Evolutionary conservation across 2,888 invertebrate species (phyloP), one percentile per base, ranked within the genome.

Genomic region (Eretmocerus hayati): DNA sequence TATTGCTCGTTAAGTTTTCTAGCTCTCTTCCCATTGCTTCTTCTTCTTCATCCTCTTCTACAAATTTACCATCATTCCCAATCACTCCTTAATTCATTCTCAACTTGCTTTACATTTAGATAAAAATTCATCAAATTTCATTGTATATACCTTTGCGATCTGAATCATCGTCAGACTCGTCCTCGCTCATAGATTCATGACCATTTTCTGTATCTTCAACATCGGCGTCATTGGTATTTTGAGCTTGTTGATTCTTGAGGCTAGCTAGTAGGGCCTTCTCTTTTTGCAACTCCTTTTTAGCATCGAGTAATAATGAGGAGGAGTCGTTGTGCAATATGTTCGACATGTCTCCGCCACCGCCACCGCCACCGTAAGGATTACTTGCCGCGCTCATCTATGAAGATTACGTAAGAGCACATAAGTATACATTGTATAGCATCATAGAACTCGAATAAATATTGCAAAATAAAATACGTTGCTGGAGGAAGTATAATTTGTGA

Each of bases 1-100:
- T 96, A 71, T 96, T 93, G 39, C 88, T 88, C 48, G 91, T 93
- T 15, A 97, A 74, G 9, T 88, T 87, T 13, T 91, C 88, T 51
- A 97, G 74, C 67, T 94, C 90, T 23, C 87, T 87, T 57, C 88
- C 80, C 53, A 84, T 80, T 32, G 81, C 80, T 36, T 75, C 77
- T 52, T 77, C 75, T 46, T 77, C 76, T 44, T 73, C 73, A 38
- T 71, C 72, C 48, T 74, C 72, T 55, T 70, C 73, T 70, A 53
- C 65, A 59, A 69, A 31, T 37, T 37, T 37, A 22, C 18, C 21
- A 16, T 13, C 31, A 40, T 26, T 40, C 20, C n/a, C n/a, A 31
- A 4, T 8, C 18, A 16, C n/a, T 21, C 15, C 23, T 40, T 40
- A 6, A n/a, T 33, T 33, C 15, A n/a, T 33, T 33, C 15, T 9